Percentiles rank a stretch among this genome's conserved stretches.
Evolutionary conservation across 2,797 vertebrate genomes (phyloP).

Genomic region (Danionella dracula): DNA sequence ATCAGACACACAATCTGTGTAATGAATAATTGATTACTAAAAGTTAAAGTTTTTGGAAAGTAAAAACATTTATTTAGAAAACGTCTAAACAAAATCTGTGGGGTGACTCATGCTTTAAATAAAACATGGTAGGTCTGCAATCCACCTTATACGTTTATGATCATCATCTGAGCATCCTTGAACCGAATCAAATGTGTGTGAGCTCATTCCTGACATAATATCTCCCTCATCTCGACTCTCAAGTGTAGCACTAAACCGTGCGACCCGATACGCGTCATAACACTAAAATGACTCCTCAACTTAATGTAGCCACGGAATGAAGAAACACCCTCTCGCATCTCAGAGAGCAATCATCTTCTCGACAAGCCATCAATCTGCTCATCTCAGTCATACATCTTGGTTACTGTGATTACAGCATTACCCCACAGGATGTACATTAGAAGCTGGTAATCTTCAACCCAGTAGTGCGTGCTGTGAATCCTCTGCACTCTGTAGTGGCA

Average conservation of each 20-base stretch:
- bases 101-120: no score
- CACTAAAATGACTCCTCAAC: slow-evolving; percentile 21
- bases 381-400: slow-evolving; percentile 7
- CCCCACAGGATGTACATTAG: slow-evolving; percentile 4
- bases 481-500: no score
- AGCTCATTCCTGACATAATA: not conserved
- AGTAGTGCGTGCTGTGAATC: not conserved
- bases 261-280: slow-evolving; percentile 17
- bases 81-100: no score
- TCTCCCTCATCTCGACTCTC: not conserved
- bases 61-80: no score
- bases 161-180: not conserved
- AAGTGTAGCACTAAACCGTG: slow-evolving; percentile 15
- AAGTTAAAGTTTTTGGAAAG: no score
- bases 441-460: slow-evolving; percentile 5
- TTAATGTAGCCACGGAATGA: not conserved
- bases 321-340: slow-evolving; percentile 6
- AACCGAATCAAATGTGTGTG: not conserved
- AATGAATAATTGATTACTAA: no score
- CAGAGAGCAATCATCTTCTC: slow-evolving; percentile 13
- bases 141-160: no score
- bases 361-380: slow-evolving; percentile 22
- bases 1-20: no score
- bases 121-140: no score
- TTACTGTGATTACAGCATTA: slow-evolving; percentile 11